These are phyloP conservation scores for Hecatera dysodea DNA, from an alignment of 2,888 invertebrate species.

Conservation along the genomic window DNA sequence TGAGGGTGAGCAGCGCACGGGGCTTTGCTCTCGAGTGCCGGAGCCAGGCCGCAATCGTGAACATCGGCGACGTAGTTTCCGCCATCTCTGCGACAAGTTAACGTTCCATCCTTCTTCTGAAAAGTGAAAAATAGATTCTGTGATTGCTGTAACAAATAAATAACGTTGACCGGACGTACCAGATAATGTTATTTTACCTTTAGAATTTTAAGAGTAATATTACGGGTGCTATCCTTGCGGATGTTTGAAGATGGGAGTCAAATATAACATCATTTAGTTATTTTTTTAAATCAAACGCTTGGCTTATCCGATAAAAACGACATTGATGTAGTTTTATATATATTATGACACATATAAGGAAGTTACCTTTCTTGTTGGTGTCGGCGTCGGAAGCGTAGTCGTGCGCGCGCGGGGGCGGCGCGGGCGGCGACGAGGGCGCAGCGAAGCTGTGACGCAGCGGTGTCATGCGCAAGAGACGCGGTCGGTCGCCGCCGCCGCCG, in stretches of 20 bases:
- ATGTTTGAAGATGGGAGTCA: conserved; percentile 12
- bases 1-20: conserved; percentile 91
- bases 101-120: conserved; percentile 94
- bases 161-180: no score
- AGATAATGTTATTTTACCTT: neutral
- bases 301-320: conserved; percentile 24
- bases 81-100: conserved; percentile 94
- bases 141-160: neutral
- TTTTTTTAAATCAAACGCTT: conserved; percentile 40
- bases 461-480: conserved; percentile 91
- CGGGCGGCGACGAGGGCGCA: conserved; percentile 87
- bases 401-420: conserved; percentile 82
- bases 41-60: conserved; percentile 93
- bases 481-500: conserved; percentile 88
- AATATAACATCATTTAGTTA: conserved; percentile 39
- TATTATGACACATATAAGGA: conserved; percentile 54
- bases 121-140: conserved; percentile 68
- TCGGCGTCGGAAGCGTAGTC: conserved; percentile 91
- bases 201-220: neutral
- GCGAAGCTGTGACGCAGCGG: conserved; percentile 91
- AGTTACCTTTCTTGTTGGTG: conserved; percentile 90
- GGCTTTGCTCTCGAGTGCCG: conserved; percentile 89
- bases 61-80: conserved; percentile 93
- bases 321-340: conserved; percentile 32
- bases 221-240: neutral